A percentile compares a stretch with the other conserved stretches of the same genome.
Conservation (phyloP, 2,797 vertebrate genomes). For the Lithobates sylvaticus region DNA sequence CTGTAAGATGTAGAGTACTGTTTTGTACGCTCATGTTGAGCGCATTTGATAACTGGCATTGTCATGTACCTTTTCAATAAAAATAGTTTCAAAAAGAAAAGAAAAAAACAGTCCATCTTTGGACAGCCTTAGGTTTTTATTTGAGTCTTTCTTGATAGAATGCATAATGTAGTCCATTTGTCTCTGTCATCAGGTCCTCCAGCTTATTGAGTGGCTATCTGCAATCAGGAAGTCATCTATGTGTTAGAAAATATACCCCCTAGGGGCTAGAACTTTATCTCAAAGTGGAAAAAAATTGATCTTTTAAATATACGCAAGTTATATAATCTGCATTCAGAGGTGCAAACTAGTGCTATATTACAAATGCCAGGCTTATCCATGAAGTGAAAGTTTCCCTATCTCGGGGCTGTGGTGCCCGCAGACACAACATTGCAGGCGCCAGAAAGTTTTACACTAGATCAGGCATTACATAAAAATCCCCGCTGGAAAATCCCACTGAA, state of each 20-base stretch:
- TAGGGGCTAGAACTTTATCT: neutral
- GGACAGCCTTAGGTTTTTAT: too few species aligned
- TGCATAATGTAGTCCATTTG: too few species aligned
- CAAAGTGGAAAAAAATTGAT: neutral
- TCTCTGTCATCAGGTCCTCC: too few species aligned
- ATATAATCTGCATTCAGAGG: neutral
- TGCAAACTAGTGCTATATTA: neutral
- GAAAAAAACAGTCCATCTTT: too few species aligned
- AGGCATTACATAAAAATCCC: constrained; percentile 30
- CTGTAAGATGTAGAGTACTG: too few species aligned
- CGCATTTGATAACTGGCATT: too few species aligned
- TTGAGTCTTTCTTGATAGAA: too few species aligned
- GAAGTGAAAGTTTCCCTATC: constrained; percentile 12
- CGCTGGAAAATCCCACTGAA: constrained; percentile 35
- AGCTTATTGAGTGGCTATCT: too few species aligned
- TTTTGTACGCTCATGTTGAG: too few species aligned
- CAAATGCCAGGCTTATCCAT: neutral
- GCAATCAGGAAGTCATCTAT: neutral
- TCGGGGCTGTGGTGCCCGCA: neutral
- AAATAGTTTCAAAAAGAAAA: too few species aligned
- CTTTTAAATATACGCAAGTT: neutral
- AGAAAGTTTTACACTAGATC: constrained; percentile 24
- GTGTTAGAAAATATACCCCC: neutral
- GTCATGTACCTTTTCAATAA: too few species aligned
- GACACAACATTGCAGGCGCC: constrained; percentile 23